Evolutionary conservation across 1,140 invertebrate genomes (phyloP).

Genomic region (Meteorus sp.): DNA sequence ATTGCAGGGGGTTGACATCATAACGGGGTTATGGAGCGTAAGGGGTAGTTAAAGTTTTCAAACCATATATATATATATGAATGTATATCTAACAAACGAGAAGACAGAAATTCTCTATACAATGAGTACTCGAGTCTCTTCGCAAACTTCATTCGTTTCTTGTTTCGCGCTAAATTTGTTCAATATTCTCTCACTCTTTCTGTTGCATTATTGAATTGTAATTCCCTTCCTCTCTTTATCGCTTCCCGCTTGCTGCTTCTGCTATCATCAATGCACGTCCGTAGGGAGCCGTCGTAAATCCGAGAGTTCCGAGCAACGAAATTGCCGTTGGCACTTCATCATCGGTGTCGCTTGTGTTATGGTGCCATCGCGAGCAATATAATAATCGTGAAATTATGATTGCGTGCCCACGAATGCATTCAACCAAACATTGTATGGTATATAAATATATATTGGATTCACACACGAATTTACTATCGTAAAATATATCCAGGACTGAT

Average conservation of each 20-base stretch:
- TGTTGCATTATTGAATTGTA: no score
- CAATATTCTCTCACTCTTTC: slow-evolving; percentile 28
- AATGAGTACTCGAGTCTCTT: slow-evolving; percentile 4
- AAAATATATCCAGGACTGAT: slow-evolving; percentile 7
- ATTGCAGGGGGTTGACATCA: slow-evolving; percentile 40
- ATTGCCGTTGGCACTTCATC: slow-evolving; percentile 32
- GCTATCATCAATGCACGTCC: slow-evolving; percentile 1
- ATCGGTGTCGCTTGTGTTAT: slow-evolving; percentile 24
- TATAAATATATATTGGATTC: slow-evolving; percentile 32
- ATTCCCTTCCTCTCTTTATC: no score
- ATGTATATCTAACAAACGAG: no score
- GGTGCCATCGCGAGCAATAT: slow-evolving; percentile 27
- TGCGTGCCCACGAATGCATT: slow-evolving; percentile 4
- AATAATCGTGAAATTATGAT: slow-evolving; percentile 32
- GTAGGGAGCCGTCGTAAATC: slow-evolving; percentile 26
- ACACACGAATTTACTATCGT: slow-evolving; percentile 29
- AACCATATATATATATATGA: no score
- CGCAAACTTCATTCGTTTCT: slow-evolving; percentile 39
- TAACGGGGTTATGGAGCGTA: slow-evolving; percentile 53
- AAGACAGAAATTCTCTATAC: no score
- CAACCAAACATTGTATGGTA: slow-evolving; percentile 30
- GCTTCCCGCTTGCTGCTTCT: no score
- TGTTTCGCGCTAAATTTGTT: slow-evolving; percentile 51
- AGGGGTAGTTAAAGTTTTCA: slow-evolving; percentile 52
- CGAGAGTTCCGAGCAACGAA: slow-evolving; percentile 21